phyloP scores from a whole-genome alignment of 2,888 invertebrate genomes.

The Leistus spinibarbis region DNA sequence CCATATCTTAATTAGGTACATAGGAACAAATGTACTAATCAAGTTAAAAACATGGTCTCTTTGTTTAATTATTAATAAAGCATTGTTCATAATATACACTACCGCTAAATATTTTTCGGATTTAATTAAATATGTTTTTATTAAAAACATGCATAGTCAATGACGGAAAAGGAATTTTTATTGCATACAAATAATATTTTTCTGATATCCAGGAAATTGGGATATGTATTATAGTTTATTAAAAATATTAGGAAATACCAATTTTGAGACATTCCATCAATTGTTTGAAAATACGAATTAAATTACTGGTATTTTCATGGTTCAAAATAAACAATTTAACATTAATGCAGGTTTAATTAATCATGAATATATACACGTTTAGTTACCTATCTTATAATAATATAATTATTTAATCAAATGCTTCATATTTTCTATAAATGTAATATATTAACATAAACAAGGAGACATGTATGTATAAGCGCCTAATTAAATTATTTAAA shows the following conservation, averaged over 20 bases:
- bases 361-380: constrained; percentile 15
- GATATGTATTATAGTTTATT: too few relatives aligned
- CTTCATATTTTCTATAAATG: background rate
- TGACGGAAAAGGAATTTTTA: too few relatives aligned
- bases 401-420: background rate
- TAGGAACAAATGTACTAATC: background rate
- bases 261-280: too few relatives aligned
- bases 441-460: background rate
- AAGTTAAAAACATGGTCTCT: background rate
- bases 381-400: constrained; percentile 23
- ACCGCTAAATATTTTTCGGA: background rate
- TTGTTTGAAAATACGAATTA: too few relatives aligned
- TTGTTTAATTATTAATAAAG: background rate
- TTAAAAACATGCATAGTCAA: background rate
- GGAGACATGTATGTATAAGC: background rate
- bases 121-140: background rate
- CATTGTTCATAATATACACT: background rate
- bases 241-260: too few relatives aligned
- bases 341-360: too few relatives aligned
- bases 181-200: too few relatives aligned
- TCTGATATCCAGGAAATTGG: too few relatives aligned
- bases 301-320: too few relatives aligned
- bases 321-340: too few relatives aligned
- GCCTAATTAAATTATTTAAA: background rate
- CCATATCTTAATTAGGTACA: background rate